Conservation (phyloP, 1,140 invertebrate species). For the Linepithema humile region DNA sequence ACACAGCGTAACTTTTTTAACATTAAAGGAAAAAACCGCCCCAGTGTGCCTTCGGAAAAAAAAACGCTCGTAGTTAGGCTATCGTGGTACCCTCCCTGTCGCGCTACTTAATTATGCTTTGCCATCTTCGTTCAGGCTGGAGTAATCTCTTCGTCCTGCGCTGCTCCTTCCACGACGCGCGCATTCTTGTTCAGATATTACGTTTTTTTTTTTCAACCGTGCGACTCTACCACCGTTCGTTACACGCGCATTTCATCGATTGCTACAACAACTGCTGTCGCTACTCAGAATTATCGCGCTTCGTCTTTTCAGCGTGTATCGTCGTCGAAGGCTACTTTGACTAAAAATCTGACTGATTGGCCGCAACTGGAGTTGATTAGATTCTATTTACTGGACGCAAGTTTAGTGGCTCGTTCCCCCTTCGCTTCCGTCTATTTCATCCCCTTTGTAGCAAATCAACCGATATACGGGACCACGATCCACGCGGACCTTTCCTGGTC, state of each 20-base stretch:
- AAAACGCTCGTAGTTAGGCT: slow-evolving; percentile 64
- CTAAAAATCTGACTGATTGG: slow-evolving; percentile 82
- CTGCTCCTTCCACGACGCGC: slow-evolving; percentile 30
- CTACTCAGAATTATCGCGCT: neutral
- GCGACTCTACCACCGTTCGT: slow-evolving; percentile 6
- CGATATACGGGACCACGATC: slow-evolving; percentile 78
- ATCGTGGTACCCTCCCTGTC: slow-evolving; percentile 72
- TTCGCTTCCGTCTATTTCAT: slow-evolving; percentile 80
- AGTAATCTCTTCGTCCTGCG: slow-evolving; percentile 37
- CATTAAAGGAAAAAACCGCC: slow-evolving; percentile 56
- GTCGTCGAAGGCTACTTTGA: slow-evolving; percentile 74
- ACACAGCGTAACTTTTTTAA: slow-evolving; percentile 81
- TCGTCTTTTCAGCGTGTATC: neutral
- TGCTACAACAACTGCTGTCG: neutral
- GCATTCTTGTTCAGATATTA: slow-evolving; percentile 35
- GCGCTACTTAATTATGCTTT: slow-evolving; percentile 81
- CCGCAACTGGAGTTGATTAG: slow-evolving; percentile 83
- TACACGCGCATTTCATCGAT: slow-evolving; percentile 3
- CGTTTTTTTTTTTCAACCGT: slow-evolving; percentile 29
- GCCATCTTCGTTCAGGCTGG: slow-evolving; percentile 59
- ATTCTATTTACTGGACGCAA: slow-evolving; percentile 83
- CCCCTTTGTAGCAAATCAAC: slow-evolving; percentile 83
- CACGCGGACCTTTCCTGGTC: slow-evolving; percentile 53
- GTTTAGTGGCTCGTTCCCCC: slow-evolving; percentile 78
- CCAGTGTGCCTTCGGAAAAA: neutral